Conservation (phyloP, 30 jellyfish, hydroid and myxozoan species). For the Mastigias papua region DNA sequence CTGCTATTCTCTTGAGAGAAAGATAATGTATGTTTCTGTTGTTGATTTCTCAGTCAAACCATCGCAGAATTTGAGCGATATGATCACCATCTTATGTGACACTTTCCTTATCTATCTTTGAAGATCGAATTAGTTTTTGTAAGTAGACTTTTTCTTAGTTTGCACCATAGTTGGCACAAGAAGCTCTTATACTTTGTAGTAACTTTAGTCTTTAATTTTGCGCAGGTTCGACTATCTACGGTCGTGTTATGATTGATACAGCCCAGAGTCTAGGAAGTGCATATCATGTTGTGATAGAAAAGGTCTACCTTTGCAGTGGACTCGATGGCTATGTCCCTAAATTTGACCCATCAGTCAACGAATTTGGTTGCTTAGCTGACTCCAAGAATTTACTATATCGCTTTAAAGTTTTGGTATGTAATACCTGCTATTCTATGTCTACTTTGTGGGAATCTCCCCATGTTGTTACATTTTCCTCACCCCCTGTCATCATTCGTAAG, state of each 20-base stretch:
- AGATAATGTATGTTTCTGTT: too few species aligned
- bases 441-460: neutral
- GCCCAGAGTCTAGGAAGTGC: constrained; percentile 90
- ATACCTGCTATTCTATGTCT: neutral
- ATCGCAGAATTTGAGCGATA: too few species aligned
- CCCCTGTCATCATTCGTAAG: too few species aligned
- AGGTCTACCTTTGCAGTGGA: constrained; percentile 95
- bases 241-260: constrained; percentile 95
- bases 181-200: neutral
- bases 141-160: too few species aligned
- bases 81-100: too few species aligned
- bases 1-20: too few species aligned
- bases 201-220: neutral
- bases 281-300: constrained; percentile 87
- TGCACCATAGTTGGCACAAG: too few species aligned
- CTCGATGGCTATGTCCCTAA: constrained; percentile 96
- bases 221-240: constrained; percentile 86
- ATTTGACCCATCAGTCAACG: constrained; percentile 88
- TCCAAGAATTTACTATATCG: constrained; percentile 83
- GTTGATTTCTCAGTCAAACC: too few species aligned
- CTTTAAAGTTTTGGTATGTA: constrained; percentile 88
- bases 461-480: too few species aligned
- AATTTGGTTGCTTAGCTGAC: constrained; percentile 96
- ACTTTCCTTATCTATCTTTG: too few species aligned
- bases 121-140: too few species aligned